A percentile compares a stretch with the other conserved stretches of the same genome.
Conservation (phyloP, 2,797 vertebrate species). For the Tadarida brasiliensis region DNA sequence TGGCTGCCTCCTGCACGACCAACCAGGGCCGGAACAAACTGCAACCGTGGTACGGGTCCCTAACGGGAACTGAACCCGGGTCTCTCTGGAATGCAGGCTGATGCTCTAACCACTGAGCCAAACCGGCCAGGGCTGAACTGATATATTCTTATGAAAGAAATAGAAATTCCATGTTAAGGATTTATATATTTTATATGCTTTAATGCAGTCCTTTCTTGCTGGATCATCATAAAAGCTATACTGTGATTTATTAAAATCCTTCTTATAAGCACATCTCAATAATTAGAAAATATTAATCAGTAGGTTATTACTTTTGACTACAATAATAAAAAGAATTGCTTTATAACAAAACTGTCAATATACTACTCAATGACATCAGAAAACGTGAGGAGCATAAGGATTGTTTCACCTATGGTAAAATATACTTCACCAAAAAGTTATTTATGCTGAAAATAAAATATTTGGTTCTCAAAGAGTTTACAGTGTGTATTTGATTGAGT, state of each 20-base stretch:
- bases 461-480: not conserved
- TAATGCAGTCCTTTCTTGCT: not conserved
- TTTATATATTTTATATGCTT: not conserved
- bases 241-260: not conserved
- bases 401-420: not conserved
- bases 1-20: too few relatives aligned
- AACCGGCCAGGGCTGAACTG: too few relatives aligned
- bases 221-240: not conserved
- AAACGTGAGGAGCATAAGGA: not conserved
- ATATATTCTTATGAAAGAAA: not conserved
- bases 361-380: not conserved
- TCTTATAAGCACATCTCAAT: not conserved
- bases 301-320: not conserved
- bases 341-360: not conserved
- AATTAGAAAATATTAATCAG: constrained; percentile 24
- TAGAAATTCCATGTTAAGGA: not conserved
- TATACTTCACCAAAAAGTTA: not conserved
- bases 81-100: too few relatives aligned
- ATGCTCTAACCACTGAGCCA: too few relatives aligned
- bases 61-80: too few relatives aligned
- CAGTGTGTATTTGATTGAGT: not conserved
- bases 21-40: too few relatives aligned
- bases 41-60: too few relatives aligned
- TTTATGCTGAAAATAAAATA: not conserved
- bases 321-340: not conserved